Evolutionary conservation across 2,113 vertebrate genomes (phyloP), one percentile per base, ranked within the genome.

Genomic region (Megaleporinus macrocephalus): DNA sequence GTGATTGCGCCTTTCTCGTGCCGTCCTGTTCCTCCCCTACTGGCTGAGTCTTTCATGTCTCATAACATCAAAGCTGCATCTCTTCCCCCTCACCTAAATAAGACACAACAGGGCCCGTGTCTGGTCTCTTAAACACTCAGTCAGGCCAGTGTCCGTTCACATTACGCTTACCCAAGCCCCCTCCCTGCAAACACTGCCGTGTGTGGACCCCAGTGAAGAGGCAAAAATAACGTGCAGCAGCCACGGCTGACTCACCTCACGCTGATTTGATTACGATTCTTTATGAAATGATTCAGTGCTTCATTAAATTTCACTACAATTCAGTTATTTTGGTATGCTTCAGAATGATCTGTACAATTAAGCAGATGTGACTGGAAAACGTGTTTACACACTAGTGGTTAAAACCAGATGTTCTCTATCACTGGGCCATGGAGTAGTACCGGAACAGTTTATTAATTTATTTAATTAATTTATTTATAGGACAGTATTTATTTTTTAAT

Each of bases 121-220:
- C 78, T 72, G 69, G 78, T 80, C 41, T 61, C 13, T 73, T 80
- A 80, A 80, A 81, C 70, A 81, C 79, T 74, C 14, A 14, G 70
- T 74, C 79, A 57, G 69, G 69, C 68, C 47, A 65, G 16, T 65
- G 75, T 83, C 66, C 76, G 63, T 57, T 78, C 76, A 24, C 49
- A 72, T 63, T 83, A 63, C 41, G 24, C 44, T 77, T 61, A 72
- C 24, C 47, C 61, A 78, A 65, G 68, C 57, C 65, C 68, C 57
- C n/a, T 36, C 29, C 3, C 2, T 59, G 36, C 29, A 26, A n/a
- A 3, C 11, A 26, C 57, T 24, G 57, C 22, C 41, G n/a, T 53
- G 49, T 49, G 57, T 27, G 47, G 69, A 78, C 75, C 36, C 10
- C 22, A 63, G 36, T 65, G 49, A 83, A 75, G 68, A 53, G 5